Conservation (phyloP, 2,113 vertebrate genomes). For the Ochotona curzoniae region DNA sequence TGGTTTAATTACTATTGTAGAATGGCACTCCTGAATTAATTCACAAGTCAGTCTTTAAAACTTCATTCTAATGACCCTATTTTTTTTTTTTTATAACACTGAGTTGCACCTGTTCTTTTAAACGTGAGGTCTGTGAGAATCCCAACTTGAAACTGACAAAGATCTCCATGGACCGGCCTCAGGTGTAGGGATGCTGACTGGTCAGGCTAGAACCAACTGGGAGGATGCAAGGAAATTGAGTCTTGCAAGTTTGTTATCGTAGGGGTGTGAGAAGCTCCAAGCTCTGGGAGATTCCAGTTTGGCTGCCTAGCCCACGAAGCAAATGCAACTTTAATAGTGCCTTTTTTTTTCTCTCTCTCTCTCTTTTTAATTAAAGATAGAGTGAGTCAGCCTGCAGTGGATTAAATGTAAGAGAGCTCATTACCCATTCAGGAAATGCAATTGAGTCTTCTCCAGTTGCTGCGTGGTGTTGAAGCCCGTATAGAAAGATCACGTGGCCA, state of each 20-base stretch:
- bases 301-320: not conserved
- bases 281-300: not conserved
- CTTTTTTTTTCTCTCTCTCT: not conserved
- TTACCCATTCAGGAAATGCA: not conserved
- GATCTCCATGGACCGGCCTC: not conserved
- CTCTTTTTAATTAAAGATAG: slow-evolving; percentile 47
- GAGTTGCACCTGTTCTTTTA: not conserved
- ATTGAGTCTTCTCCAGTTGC: not conserved
- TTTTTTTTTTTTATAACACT: not conserved
- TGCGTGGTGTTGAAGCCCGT: not conserved
- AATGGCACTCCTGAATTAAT: not conserved
- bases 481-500: not conserved
- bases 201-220: not conserved
- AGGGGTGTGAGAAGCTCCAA: not conserved
- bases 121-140: not conserved
- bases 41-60: not conserved
- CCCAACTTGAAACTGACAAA: not conserved
- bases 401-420: not conserved
- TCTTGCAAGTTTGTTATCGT: not conserved
- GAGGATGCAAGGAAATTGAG: not conserved
- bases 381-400: not conserved
- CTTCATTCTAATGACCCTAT: not conserved
- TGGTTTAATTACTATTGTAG: not conserved
- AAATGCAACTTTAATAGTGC: not conserved
- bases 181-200: not conserved